Percentiles rank a stretch among this genome's conserved stretches.
These are phyloP conservation scores for Dysdera silvatica DNA, from an alignment of 1,140 invertebrate species.

Conservation along the genomic window DNA sequence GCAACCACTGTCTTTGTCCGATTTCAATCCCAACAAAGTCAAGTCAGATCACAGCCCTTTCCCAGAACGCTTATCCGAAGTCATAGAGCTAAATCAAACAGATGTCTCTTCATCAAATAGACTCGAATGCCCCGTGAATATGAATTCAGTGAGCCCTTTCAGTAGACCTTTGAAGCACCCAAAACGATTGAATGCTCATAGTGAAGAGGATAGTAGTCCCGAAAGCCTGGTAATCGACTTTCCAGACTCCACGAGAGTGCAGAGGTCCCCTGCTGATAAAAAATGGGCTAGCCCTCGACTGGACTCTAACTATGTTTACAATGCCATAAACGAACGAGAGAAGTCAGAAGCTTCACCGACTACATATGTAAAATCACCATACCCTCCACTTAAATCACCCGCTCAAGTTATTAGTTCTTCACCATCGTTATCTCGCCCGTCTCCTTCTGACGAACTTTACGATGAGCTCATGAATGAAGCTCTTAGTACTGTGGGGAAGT, in stretches of 20 bases:
- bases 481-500: constrained; percentile 62
- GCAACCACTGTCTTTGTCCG: not conserved
- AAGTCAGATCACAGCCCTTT: constrained; percentile 14
- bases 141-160: not conserved
- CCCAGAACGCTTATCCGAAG: constrained; percentile 5
- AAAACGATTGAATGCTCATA: constrained; percentile 1
- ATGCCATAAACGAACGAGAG: constrained; percentile 22
- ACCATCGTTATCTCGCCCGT: constrained; percentile 41
- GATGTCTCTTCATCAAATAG: constrained; percentile 21
- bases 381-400: constrained; percentile 29
- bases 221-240: constrained; percentile 43
- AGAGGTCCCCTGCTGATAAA: constrained; percentile 29
- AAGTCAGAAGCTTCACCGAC: constrained; percentile 20
- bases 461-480: constrained; percentile 85
- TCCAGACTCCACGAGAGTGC: constrained; percentile 32
- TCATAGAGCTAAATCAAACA: not conserved
- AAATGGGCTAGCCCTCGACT: constrained; percentile 19
- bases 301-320: constrained; percentile 21
- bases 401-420: constrained; percentile 23
- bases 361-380: constrained; percentile 19
- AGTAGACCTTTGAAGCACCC: constrained; percentile 22
- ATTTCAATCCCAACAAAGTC: constrained; percentile 9
- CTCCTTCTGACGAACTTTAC: constrained; percentile 73
- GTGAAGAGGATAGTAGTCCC: constrained; percentile 39
- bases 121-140: constrained; percentile 8